Base-by-base conservation (phyloP, 2,888 invertebrate genomes). In the Aethes cnicana region DNA sequence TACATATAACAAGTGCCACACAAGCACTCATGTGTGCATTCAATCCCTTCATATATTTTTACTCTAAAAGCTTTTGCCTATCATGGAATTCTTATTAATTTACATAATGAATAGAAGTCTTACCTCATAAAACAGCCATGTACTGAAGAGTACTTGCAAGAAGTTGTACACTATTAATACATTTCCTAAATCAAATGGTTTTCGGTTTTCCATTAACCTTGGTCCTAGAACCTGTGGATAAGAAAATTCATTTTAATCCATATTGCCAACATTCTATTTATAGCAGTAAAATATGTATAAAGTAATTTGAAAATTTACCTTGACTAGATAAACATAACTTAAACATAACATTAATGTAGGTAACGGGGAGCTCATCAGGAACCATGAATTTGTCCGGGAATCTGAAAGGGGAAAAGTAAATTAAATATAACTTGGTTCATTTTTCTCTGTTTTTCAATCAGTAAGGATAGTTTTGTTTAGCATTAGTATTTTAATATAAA, bases 91-190 rank as follows among this genome's bases (percentile, higher is more conserved):
- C n/a, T n/a, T n/a, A 54, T 49, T 50, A 48, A 42, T 47, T 12
- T 9, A 20, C 14, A 46, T 49, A 42, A 17, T 54, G 49, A 37
- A 21, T 33, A 47, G 12, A 12, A 43, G 48, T 65, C 76, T 92
- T 92, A 97, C 97, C 95, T 97, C 95, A 86, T 95, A 94, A 86
- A 97, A 97, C 65, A 97, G 91, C 94, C 96, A 97, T 66, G 94
- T 90, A 73, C 97, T 97, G 89, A 98, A 95, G 68, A 96, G 69
- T 68, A 97, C 96, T 95, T 98, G 98, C 74, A 93, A 88, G 74
- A 97, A 92, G 90, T 97, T 97, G 87, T 96, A 97, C 62, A 91
- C 79, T 87, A 96, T 91, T 86, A 97, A 91, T 66, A 94, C 77
- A 76, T 94, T 93, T 80, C 94, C 92, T 74, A 96, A 85, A 78